phyloP scores from a whole-genome alignment of 2,888 invertebrate species.

The Onthophagus sagittarius region DNA sequence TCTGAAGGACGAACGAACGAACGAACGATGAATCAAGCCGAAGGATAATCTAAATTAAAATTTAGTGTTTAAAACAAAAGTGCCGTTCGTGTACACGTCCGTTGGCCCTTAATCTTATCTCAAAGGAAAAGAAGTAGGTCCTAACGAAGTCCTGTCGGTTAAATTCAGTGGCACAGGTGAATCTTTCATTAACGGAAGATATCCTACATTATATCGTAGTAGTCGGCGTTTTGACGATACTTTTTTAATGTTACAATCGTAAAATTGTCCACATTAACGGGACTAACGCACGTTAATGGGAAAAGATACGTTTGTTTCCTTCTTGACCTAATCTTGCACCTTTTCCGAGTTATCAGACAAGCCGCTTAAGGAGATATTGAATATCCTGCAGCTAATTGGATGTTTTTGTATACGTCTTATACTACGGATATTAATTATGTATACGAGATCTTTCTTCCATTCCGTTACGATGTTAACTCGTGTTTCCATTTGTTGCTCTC shows the following conservation, averaged over 20 bases:
- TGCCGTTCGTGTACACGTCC: neutral
- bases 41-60: conserved; percentile 23
- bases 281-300: neutral
- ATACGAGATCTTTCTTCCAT: neutral
- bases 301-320: neutral
- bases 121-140: neutral
- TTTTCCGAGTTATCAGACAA: conserved; percentile 6
- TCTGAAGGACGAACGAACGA: conserved; percentile 10
- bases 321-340: conserved; percentile 7
- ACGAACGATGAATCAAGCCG: conserved; percentile 8
- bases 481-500: neutral
- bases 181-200: neutral
- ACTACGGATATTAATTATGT: neutral
- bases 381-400: neutral
- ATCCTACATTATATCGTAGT: neutral
- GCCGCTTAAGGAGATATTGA: neutral
- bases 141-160: neutral
- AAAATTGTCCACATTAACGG: too few relatives aligned
- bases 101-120: conserved; percentile 7
- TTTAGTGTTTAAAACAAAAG: conserved; percentile 17
- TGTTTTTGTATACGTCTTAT: neutral
- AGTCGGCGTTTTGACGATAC: neutral
- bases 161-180: neutral
- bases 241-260: neutral
- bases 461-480: neutral